Evolutionary conservation across 2,113 vertebrate species (phyloP).

Genomic region (Charadrius vociferus): DNA sequence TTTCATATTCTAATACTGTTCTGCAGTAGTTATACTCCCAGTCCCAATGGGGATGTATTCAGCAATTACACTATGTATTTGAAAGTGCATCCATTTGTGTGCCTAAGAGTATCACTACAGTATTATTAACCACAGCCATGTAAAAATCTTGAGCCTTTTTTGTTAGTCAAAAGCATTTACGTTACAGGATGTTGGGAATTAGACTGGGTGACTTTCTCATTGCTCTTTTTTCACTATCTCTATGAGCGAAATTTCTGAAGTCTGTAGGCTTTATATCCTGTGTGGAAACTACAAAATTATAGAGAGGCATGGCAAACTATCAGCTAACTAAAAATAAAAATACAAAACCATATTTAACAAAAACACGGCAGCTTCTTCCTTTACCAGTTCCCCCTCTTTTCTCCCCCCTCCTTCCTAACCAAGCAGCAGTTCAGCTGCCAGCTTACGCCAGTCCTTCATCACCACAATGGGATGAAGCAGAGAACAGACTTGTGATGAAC

Average conservation of each 20-base stretch:
- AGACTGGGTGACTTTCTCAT: not conserved
- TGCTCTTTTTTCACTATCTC: not conserved
- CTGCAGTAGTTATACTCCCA: not conserved
- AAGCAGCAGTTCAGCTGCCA: not conserved
- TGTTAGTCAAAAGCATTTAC: not conserved
- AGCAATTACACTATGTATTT: not conserved
- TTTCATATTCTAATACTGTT: not conserved
- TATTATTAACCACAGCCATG: not conserved
- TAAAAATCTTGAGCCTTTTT: not conserved
- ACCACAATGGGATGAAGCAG: not conserved
- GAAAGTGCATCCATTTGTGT: not conserved
- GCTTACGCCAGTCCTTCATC: not conserved
- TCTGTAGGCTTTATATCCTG: not conserved
- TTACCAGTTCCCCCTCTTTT: not conserved
- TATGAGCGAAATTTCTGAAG: not conserved
- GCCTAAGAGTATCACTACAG: not conserved
- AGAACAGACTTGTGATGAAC: not conserved
- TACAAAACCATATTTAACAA: not conserved
- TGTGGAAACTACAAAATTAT: not conserved
- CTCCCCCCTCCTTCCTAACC: not conserved
- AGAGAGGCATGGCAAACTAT: not conserved
- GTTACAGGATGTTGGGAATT: not conserved
- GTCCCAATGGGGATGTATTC: not conserved
- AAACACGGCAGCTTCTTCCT: not conserved
- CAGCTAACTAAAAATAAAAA: not conserved